Evolutionary conservation across 92 coral and sea anemone species (phyloP).

Genomic region (Nematostella vectensis): DNA sequence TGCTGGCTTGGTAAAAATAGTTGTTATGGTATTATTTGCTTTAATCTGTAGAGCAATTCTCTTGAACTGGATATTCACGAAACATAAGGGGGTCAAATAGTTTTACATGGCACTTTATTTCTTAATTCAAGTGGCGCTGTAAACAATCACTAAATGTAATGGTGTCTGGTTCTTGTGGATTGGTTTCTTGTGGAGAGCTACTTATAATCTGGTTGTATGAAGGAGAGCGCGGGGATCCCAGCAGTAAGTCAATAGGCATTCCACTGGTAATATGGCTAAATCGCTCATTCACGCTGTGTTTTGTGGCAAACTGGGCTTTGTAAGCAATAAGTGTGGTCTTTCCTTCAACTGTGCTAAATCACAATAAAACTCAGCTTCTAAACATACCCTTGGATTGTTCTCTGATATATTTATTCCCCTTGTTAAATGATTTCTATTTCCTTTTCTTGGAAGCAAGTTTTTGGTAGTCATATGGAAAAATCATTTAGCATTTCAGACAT

Average conservation of each 20-base stretch:
- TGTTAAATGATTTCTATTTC: not conserved
- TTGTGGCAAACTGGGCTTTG: not conserved
- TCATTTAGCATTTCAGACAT: not conserved
- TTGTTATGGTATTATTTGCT: too few species aligned
- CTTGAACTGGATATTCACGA: not conserved
- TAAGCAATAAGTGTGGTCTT: slow-evolving; percentile 1
- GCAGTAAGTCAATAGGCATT: not conserved
- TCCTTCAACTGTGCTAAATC: too few species aligned
- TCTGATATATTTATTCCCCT: not conserved
- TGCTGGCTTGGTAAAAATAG: too few species aligned
- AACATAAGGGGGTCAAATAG: slow-evolving; percentile 15
- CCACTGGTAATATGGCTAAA: not conserved
- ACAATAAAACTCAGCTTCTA: too few species aligned
- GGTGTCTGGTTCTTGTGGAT: not conserved
- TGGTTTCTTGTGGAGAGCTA: not conserved
- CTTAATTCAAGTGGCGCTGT: slow-evolving; percentile 11
- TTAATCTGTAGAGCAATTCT: slow-evolving; percentile 7
- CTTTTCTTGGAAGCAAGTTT: too few species aligned
- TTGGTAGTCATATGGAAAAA: not conserved
- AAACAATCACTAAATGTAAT: slow-evolving; percentile 9
- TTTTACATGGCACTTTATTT: slow-evolving; percentile 2
- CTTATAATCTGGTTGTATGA: not conserved
- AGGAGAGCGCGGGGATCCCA: not conserved
- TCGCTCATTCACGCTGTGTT: not conserved
- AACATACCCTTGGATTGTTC: not conserved